Percentiles rank a stretch among this genome's conserved stretches.
Evolutionary conservation across 2,888 invertebrate species (phyloP).

Genomic region (Brassicogethes aeneus): DNA sequence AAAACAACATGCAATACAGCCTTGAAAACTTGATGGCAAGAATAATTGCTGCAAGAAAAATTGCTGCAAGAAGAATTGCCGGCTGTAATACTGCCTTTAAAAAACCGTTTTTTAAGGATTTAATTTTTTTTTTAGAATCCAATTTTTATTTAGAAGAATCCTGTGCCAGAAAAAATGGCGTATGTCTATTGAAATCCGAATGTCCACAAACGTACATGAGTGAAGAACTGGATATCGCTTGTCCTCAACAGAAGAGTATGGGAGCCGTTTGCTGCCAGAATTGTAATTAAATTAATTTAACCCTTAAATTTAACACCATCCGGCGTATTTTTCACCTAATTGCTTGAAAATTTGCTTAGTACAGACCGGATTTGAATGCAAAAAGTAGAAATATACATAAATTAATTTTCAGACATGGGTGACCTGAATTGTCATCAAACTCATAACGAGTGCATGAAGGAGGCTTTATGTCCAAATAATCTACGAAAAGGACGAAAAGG

Average conservation of each 20-base stretch:
- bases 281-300: slow-evolving; percentile 16
- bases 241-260: slow-evolving; percentile 16
- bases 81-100: no score
- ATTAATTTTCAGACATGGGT: slow-evolving; percentile 1
- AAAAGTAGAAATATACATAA: no score
- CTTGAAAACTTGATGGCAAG: no score
- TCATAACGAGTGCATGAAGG: slow-evolving; percentile 12
- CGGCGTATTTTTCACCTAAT: background rate
- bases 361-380: no score
- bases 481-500: slow-evolving; percentile 15
- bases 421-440: slow-evolving; percentile 15
- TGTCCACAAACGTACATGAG: slow-evolving; percentile 15
- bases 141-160: slow-evolving; percentile 19
- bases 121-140: slow-evolving; percentile 13
- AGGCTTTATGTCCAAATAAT: slow-evolving; percentile 7
- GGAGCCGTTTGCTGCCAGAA: slow-evolving; percentile 24
- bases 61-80: no score
- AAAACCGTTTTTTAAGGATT: no score
- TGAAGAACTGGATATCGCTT: slow-evolving; percentile 12
- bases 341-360: no score
- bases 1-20: no score
- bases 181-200: slow-evolving; percentile 17
- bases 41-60: no score
- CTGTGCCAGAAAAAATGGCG: slow-evolving; percentile 15
- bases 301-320: background rate